Base-by-base conservation (phyloP, 2,797 vertebrate genomes). In the Galagoides demidoff region DNA sequence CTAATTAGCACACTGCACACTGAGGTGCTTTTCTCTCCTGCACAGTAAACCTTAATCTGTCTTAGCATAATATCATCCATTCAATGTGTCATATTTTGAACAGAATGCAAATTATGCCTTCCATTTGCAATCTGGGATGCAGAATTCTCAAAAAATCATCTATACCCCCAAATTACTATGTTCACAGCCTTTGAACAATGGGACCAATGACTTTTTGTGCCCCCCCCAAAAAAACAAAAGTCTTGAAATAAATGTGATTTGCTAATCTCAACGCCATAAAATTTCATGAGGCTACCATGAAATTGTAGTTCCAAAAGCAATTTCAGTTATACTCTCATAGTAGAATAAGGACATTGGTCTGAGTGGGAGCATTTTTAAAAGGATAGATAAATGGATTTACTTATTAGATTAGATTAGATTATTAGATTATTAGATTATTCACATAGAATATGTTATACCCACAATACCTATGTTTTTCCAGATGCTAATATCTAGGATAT, bases 351-450 rank as follows among this genome's bases (percentile, higher is more conserved):
- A 27, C 23, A 52, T 59, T 66, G 13, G 2, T 49, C 11, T 61
- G 2, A 81, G 23, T 73, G 2, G 7, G 9, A 29, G 20, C 7
- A 59, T 68, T 85, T 55, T 92, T 5, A 45, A 86, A 94, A 70
- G 1, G 7, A 71, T 57, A 94, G 64, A 91, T 25, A 55, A 45
- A 17, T 66, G 17, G 14, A 92, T n/a, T 73, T 43, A 85, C 27
- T 84, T 86, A 85, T 84, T 85, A 66, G 27, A 90, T 34, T 68
- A 86, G 27, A 90, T 34, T 68, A 86, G 27, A 90, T 34, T 68
- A 86, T 63, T 81, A n/a, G 63, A n/a, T 66, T 66, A 66, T 49
- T 49, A 31, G 27, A 90, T 34, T 68, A 86, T 63, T 81, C 49
- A 77, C 13, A 87, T 29, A 27, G 13, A 83, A 76, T 66, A 83